phyloP scores from a whole-genome alignment of 1,140 invertebrate genomes.

The Brachionus manjavacas region DNA sequence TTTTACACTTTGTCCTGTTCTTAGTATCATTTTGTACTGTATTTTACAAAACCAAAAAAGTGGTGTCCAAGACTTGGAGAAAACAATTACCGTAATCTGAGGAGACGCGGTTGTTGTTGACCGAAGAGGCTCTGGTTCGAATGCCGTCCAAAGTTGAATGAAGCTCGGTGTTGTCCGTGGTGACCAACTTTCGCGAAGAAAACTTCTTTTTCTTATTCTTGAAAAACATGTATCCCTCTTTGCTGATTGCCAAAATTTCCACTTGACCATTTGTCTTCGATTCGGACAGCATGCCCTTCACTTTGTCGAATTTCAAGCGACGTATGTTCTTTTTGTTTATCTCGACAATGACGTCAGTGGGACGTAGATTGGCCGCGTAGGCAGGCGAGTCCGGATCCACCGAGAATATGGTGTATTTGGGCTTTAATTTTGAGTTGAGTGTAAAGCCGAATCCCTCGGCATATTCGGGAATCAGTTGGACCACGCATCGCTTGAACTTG shows the following conservation, averaged over 20 bases:
- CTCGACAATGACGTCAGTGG: slow-evolving; percentile 41
- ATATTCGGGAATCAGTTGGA: neutral
- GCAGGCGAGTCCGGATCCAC: slow-evolving; percentile 38
- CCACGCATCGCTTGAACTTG: slow-evolving; percentile 20
- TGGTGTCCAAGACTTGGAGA: neutral
- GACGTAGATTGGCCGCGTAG: slow-evolving; percentile 31
- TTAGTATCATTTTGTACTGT: no score
- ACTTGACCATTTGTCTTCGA: slow-evolving; percentile 19
- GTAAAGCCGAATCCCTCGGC: slow-evolving; percentile 25
- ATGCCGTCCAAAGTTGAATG: slow-evolving; percentile 17
- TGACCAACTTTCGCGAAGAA: slow-evolving; percentile 15
- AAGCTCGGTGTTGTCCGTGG: neutral
- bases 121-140: neutral
- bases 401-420: slow-evolving; percentile 21
- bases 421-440: slow-evolving; percentile 4
- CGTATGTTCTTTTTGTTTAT: slow-evolving; percentile 34
- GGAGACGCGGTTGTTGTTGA: slow-evolving; percentile 9
- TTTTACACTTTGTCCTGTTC: no score
- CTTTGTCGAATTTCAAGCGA: slow-evolving; percentile 32
- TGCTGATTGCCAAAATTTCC: slow-evolving; percentile 32
- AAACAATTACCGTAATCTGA: neutral
- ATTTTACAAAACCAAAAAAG: no score
- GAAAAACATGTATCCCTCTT: slow-evolving; percentile 35
- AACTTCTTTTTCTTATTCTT: slow-evolving; percentile 39
- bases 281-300: neutral